Base-by-base conservation (phyloP, 2,113 vertebrate genomes). In the Passer montanus region DNA sequence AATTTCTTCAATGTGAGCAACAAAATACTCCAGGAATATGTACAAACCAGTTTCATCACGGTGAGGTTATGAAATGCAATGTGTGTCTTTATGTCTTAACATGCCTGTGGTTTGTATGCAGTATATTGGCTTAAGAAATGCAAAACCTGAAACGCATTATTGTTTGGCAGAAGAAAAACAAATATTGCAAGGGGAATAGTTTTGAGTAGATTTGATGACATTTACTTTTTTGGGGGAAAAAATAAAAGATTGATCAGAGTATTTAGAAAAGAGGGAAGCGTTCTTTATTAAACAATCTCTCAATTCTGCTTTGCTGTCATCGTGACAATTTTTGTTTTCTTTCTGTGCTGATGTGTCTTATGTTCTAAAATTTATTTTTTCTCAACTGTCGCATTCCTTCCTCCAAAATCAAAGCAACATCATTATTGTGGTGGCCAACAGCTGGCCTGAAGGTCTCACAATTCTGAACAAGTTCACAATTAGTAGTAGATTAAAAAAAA, bases 31-130 rank as follows among this genome's bases (percentile, higher is more conserved):
- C 75, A 70, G 63, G 43, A 69, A 19, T 80, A 89, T 31, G 59
- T 69, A 47, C 0, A 0, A 73, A 85, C 53, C 3, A 2, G 67
- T 28, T 85, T 85, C 79, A 59, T 74, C 78, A 44, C 0, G 0
- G 46, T 63, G 55, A 85, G 67, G 55, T 2, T 87, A 46, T 47
- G 87, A 85, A 95, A 87, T 73, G 24, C 27, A 41, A 44, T 18
- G n/a, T 85, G 30, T 63, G 85, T 44, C 78, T 91, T 82, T 94
- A 50, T 91, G 70, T 95, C 55, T 50, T 73, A 85, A 93, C 87
- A 85, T 83, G 93, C 59, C 55, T 91, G 75, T 83, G 78, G 78
- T 77, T 93, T 94, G 43, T 76, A 50, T 67, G 75, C 72, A 83
- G 50, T 30, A 10, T 31, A 26, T 17, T 87, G 74, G 43, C 27